Evolutionary conservation across 2,888 invertebrate genomes (phyloP).

Genomic region (Drosophila mercatorum): DNA sequence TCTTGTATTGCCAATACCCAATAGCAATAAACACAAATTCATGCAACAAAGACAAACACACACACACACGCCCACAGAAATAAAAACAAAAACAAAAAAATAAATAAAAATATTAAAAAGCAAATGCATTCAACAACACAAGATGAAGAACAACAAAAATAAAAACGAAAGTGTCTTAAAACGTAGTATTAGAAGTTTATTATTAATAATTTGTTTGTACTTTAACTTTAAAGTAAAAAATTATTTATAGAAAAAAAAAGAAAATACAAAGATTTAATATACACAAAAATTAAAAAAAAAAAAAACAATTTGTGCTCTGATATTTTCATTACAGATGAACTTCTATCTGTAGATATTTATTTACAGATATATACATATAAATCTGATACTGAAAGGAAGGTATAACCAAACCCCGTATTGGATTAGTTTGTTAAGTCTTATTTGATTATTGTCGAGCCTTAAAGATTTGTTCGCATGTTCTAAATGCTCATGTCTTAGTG

Average conservation of each 20-base stretch:
- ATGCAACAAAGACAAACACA: constrained; percentile 64
- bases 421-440: too few species aligned
- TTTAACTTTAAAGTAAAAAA: constrained; percentile 82
- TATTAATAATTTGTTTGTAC: constrained; percentile 82
- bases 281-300: constrained; percentile 68
- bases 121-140: constrained; percentile 68
- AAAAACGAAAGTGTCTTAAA: constrained; percentile 84
- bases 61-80: constrained; percentile 18
- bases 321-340: neutral
- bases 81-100: constrained; percentile 20
- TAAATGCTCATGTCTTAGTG: neutral
- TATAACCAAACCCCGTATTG: neutral
- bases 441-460: neutral
- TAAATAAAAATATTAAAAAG: constrained; percentile 50
- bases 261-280: constrained; percentile 80
- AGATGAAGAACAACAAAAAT: constrained; percentile 69
- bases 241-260: constrained; percentile 76
- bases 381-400: too few species aligned
- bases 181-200: constrained; percentile 83
- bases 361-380: too few species aligned
- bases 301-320: neutral
- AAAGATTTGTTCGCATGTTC: neutral
- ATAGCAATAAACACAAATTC: constrained; percentile 38
- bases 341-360: too few species aligned
- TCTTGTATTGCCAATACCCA: constrained; percentile 60